Base-by-base conservation (phyloP, 2,113 vertebrate species). In the Spheniscus mendiculus region DNA sequence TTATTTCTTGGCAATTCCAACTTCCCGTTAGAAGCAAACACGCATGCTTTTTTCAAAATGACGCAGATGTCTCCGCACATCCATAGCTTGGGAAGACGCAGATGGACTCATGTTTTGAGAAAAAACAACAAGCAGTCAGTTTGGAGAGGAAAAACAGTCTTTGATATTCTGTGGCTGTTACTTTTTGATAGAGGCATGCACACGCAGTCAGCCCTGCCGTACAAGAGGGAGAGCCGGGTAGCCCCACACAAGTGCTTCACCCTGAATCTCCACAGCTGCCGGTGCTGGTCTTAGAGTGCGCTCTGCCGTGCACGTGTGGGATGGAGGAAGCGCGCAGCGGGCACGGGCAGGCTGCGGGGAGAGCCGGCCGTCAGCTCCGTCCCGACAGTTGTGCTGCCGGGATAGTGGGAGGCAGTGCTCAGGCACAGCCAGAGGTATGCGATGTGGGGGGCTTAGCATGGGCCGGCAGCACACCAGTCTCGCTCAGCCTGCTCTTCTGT, bases 351-450 rank as follows among this genome's bases (percentile, higher is more conserved):
- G 29, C 49, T 63, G 63, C 1, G 1, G 11, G 25, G 18, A 40
- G 22, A 32, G 29, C 62, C 53, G 52, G 11, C 74, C 12, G 0
- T 38, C 50, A 14, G 29, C 69, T 62, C 50, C 62, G 81, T 58
- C 73, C 44, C 0, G 0, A 15, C 12, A 5, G 34, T 15, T 3
- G 5, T 20, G 74, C 45, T 81, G 29, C 85, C 0, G 0, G 38
- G 12, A 9, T 18, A n/a, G 61, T 1, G 1, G 12, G 70, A 50
- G 29, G 47, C 4, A 4, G 44, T 45, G 36, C 34, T 50, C 14
- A 10, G 19, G 45, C 49, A n/a, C 12, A 66, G 58, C 36, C 72
- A 32, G 63, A 53, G 44, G 15, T 49, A 2, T 45, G 69, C 0
- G 0, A 13, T 9, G 4, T 14, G 27, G 17, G 59, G 25, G 38